Evolutionary conservation across 2,113 vertebrate genomes (phyloP).

Genomic region (Ptilorrhoa leucosticta): DNA sequence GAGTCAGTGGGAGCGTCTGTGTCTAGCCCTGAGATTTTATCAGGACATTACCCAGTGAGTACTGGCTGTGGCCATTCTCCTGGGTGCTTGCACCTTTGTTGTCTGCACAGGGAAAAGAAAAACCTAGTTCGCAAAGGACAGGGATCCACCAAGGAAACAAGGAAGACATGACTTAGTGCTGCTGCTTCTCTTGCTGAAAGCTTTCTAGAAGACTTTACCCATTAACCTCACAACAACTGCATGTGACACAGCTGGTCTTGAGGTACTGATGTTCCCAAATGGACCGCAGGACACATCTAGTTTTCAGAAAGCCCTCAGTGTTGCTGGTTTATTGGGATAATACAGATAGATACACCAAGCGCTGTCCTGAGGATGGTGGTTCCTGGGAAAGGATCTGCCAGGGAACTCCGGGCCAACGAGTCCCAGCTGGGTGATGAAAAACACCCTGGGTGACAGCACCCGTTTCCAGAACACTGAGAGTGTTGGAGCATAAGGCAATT

Average conservation of each 20-base stretch:
- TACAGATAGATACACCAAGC: not conserved
- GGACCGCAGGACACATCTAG: not conserved
- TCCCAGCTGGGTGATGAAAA: not conserved
- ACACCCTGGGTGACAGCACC: not conserved
- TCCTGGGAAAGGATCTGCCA: not conserved
- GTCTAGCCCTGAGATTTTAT: not conserved
- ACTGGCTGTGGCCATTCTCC: not conserved
- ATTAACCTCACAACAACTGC: not conserved
- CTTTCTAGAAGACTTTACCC: not conserved
- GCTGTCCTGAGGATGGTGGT: not conserved
- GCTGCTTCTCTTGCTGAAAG: not conserved
- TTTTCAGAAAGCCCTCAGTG: not conserved
- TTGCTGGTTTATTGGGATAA: not conserved
- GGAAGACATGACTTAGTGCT: not conserved
- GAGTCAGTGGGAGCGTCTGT: not conserved
- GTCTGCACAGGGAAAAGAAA: not conserved
- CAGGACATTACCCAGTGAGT: not conserved
- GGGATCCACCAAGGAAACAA: not conserved
- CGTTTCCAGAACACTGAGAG: not conserved
- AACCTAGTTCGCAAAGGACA: not conserved
- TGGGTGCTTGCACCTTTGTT: not conserved
- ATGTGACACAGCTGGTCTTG: not conserved
- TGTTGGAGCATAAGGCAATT: not conserved
- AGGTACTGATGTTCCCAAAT: not conserved
- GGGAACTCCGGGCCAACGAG: accelerated